Percentiles rank a stretch among this genome's conserved stretches.
phyloP scores from a whole-genome alignment of 2,113 vertebrate species.

The Thryonomys swinderianus region DNA sequence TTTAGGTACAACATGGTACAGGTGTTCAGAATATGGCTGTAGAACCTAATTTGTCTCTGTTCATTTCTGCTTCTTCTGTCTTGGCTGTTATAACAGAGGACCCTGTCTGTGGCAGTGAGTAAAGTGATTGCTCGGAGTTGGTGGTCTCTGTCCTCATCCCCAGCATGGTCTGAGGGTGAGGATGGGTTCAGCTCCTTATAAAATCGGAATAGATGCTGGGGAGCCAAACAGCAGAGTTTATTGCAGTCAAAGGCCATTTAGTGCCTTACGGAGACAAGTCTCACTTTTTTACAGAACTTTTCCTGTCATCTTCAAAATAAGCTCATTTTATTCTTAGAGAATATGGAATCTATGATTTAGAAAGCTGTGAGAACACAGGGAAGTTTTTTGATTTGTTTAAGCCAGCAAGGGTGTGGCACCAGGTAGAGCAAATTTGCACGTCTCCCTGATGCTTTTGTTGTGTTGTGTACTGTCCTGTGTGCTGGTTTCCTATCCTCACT shows the following conservation, averaged over 20 bases:
- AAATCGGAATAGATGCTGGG: neutral
- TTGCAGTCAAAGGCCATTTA: constrained; percentile 1
- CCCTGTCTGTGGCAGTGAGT: neutral
- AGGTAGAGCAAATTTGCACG: neutral
- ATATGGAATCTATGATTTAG: neutral
- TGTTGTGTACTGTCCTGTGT: neutral
- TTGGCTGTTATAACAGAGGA: neutral
- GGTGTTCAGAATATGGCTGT: neutral
- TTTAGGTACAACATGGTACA: neutral
- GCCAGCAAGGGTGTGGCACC: neutral
- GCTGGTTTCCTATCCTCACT: neutral
- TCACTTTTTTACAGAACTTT: neutral
- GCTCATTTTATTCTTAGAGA: neutral
- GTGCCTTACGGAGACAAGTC: neutral
- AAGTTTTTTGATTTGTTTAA: neutral
- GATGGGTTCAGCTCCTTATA: neutral
- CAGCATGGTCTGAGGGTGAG: neutral
- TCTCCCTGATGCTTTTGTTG: neutral
- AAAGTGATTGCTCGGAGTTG: neutral
- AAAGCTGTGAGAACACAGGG: neutral
- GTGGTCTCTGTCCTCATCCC: neutral
- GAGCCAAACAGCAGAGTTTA: neutral
- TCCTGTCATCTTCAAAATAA: constrained; percentile 40
- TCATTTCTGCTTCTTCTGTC: neutral
- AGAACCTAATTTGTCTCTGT: neutral